These are phyloP conservation scores for Elachura formosa DNA, from an alignment of 2,113 vertebrate genomes.

Conservation along the genomic window DNA sequence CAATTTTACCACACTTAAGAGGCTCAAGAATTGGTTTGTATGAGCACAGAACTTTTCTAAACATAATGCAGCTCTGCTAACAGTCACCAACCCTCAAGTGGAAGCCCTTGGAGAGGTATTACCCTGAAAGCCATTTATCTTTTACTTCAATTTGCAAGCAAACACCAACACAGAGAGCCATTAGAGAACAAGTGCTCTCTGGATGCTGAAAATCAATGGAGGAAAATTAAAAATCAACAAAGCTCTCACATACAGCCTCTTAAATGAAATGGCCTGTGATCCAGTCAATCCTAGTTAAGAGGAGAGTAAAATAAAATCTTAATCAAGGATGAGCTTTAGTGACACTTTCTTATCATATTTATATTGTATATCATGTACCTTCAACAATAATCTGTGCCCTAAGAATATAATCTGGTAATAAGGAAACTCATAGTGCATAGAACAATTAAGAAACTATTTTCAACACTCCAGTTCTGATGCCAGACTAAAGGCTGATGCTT, in stretches of 20 bases:
- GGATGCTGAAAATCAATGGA: slow-evolving; percentile 70
- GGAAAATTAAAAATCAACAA: slow-evolving; percentile 74
- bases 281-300: slow-evolving; percentile 61
- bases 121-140: slow-evolving; percentile 64
- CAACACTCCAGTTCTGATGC: neutral
- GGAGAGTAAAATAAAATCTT: slow-evolving; percentile 61
- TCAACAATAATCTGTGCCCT: neutral
- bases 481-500: neutral
- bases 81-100: slow-evolving; percentile 10
- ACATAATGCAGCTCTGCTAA: slow-evolving; percentile 10
- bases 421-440: neutral
- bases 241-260: slow-evolving; percentile 52
- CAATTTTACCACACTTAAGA: neutral
- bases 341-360: slow-evolving; percentile 26
- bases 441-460: neutral
- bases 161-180: slow-evolving; percentile 62
- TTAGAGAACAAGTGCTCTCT: slow-evolving; percentile 68
- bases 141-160: slow-evolving; percentile 68
- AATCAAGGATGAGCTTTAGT: slow-evolving; percentile 48
- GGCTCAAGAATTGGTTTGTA: slow-evolving; percentile 10
- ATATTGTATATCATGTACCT: neutral
- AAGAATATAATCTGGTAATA: neutral
- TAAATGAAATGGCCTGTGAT: slow-evolving; percentile 66
- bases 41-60: slow-evolving; percentile 21
- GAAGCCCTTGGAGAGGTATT: slow-evolving; percentile 61